Base-by-base conservation (phyloP, 2,888 invertebrate genomes). In the Mesoligia furuncula region DNA sequence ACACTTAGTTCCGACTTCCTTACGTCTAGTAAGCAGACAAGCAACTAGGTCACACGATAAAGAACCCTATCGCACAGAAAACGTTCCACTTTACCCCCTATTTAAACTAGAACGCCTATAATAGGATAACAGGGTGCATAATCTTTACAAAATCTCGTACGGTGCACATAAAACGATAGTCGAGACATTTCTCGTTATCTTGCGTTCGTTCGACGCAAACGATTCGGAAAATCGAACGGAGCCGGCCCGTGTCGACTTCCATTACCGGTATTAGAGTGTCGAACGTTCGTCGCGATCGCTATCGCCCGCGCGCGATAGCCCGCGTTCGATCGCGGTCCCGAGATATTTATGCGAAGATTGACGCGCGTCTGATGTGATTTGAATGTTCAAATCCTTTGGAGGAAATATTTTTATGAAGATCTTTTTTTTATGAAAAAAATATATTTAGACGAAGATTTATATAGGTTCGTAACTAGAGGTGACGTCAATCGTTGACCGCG, bases 211-310 rank as follows among this genome's bases (percentile, higher is more conserved):
- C 92, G 93, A 90, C 90, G 94, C 94, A 95, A 96, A 96, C 95
- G 95, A 93, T 94, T 95, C 93, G 96, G 95, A 96, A 96, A 95
- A 96, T 96, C 94, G 95, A 95, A 94, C 93, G 91, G 91, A 91
- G 90, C 93, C 94, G 94, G 93, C 92, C 89, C 92, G 91, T 90
- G 91, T 90, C 93, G 91, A 89, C 92, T 93, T 93, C 96, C 95
- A 96, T 96, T 96, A 96, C 95, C 93, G 94, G 94, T 95, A 95
- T 96, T 96, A 95, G 92, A 91, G 91, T 89, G 91, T 90, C 87
- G 90, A 88, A 86, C 87, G 90, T 88, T 90, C 87, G 87, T 90
- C 86, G 89, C 81, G 89, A 88, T 90, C 85, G 82, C 80, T 89
- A 90, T 90, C 90, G 80, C 73, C 61, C 70, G 79, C 77, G 79